phyloP scores from a whole-genome alignment of 2,888 invertebrate genomes.

The Tryphoninae sp. region DNA sequence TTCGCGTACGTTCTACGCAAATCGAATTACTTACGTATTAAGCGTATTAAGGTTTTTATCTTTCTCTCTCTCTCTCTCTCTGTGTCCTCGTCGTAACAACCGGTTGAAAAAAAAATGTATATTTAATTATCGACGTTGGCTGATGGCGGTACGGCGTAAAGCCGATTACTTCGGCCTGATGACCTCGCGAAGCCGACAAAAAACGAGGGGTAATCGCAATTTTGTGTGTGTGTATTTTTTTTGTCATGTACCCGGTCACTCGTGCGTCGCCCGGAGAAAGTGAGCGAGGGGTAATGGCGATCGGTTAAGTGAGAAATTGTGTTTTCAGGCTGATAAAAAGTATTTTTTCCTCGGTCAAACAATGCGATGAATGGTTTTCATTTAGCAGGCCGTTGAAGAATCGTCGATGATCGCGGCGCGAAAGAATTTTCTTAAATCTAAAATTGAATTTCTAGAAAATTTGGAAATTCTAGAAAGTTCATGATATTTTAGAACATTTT shows the following conservation, averaged over 20 bases:
- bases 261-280: conserved; percentile 1
- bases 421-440: too few species aligned
- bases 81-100: conserved; percentile 27
- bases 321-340: neutral
- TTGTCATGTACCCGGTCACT: neutral
- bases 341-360: neutral
- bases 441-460: too few species aligned
- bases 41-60: conserved; percentile 36
- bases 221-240: conserved; percentile 7
- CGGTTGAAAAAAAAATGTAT: conserved; percentile 24
- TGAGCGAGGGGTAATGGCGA: neutral
- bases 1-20: conserved; percentile 13
- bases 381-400: too few species aligned
- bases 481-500: too few species aligned
- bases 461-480: too few species aligned
- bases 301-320: neutral
- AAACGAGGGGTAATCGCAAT: conserved; percentile 37
- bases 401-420: too few species aligned
- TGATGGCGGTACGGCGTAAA: conserved; percentile 28
- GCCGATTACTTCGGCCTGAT: conserved; percentile 30
- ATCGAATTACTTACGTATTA: conserved; percentile 39
- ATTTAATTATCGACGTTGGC: conserved; percentile 49
- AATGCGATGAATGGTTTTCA: neutral
- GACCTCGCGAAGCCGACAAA: conserved; percentile 48
- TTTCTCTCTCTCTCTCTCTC: too few species aligned